These are phyloP conservation scores for Fregetta grallaria DNA, from an alignment of 2,113 vertebrate genomes.

Conservation along the genomic window DNA sequence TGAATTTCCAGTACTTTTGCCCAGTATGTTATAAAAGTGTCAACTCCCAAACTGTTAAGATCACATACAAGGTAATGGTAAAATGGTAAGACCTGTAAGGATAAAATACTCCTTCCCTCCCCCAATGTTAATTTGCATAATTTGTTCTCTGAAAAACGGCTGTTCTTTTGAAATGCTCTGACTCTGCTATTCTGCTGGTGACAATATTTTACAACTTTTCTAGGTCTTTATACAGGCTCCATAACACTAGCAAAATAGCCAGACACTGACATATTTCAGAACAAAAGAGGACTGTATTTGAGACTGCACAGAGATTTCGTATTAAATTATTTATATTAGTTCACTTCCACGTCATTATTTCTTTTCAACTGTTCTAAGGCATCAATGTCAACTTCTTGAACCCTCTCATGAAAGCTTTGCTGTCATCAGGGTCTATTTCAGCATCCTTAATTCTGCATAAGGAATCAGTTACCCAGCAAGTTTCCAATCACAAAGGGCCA, in stretches of 20 bases:
- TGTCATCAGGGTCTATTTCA: constrained; percentile 58
- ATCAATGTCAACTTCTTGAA: constrained; percentile 55
- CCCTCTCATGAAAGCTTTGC: constrained; percentile 49
- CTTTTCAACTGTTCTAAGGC: constrained; percentile 46
- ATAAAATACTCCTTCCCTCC: neutral
- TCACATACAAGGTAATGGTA: neutral
- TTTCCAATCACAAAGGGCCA: constrained; percentile 66
- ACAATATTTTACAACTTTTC: constrained; percentile 42
- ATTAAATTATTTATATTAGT: constrained; percentile 70
- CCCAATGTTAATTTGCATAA: neutral
- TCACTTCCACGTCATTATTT: constrained; percentile 54
- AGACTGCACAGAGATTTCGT: constrained; percentile 37
- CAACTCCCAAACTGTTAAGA: neutral
- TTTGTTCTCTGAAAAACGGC: neutral
- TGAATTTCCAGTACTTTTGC: constrained; percentile 6
- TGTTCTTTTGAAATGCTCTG: neutral
- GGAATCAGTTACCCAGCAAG: constrained; percentile 58
- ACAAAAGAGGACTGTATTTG: constrained; percentile 49
- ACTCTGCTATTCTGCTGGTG: constrained; percentile 1
- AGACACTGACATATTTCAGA: constrained; percentile 45
- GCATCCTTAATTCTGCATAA: constrained; percentile 57
- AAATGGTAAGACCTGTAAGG: neutral
- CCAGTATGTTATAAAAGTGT: neutral
- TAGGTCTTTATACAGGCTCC: neutral
- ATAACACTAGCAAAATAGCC: constrained; percentile 21